These are phyloP conservation scores for Diaprepes abbreviatus DNA, from an alignment of 2,888 invertebrate species.

Conservation along the genomic window DNA sequence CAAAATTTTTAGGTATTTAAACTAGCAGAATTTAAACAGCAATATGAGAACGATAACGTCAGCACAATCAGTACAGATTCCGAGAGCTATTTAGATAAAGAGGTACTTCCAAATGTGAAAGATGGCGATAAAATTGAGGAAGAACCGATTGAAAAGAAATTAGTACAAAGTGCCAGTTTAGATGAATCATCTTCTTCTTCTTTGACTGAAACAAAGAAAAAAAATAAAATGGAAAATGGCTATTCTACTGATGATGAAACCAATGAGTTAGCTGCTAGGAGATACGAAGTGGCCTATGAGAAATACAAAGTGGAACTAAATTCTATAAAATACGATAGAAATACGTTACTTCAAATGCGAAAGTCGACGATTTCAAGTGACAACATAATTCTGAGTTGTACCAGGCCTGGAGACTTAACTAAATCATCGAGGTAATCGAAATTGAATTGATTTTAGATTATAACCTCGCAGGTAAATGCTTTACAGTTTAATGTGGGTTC, in stretches of 20 bases:
- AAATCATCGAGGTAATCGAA: constrained; percentile 47
- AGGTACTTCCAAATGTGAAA: constrained; percentile 64
- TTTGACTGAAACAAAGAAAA: constrained; percentile 29
- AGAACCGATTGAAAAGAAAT: constrained; percentile 33
- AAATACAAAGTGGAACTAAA: constrained; percentile 64
- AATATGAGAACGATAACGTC: constrained; percentile 63
- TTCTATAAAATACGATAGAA: constrained; percentile 64
- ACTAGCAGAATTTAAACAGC: constrained; percentile 72
- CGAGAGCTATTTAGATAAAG: constrained; percentile 65
- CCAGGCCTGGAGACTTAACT: constrained; percentile 45
- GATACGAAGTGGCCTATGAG: constrained; percentile 56
- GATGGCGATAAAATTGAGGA: constrained; percentile 64
- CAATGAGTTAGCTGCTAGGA: constrained; percentile 62
- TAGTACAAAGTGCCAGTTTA: constrained; percentile 42
- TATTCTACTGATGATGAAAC: constrained; percentile 65
- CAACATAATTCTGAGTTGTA: constrained; percentile 55
- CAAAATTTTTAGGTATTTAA: constrained; percentile 66
- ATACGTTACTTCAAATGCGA: constrained; percentile 65
- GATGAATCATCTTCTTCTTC: constrained; percentile 53
- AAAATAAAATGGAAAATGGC: constrained; percentile 50
- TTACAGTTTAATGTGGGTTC: too few relatives aligned
- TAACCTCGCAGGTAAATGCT: too few relatives aligned
- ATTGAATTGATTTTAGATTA: too few relatives aligned
- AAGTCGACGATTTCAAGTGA: constrained; percentile 61
- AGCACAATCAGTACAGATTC: constrained; percentile 64